Conservation (phyloP, 2,888 invertebrate genomes). For the Leptodirus hochenwartii region DNA sequence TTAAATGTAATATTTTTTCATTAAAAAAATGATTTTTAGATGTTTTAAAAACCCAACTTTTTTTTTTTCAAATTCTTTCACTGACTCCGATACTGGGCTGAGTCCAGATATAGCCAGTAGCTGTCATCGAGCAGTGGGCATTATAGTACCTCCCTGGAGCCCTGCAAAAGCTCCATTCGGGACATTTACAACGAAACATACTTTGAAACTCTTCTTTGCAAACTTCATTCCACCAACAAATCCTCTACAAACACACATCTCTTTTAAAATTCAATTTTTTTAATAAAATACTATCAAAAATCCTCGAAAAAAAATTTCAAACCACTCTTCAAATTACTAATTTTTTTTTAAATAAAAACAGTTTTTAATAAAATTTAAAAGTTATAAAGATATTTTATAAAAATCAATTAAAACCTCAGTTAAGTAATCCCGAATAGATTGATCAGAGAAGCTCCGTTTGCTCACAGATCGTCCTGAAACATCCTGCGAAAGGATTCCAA, state of each 20-base stretch:
- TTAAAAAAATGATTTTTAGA: too few species aligned
- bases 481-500: too few species aligned
- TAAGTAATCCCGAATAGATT: slow-evolving; percentile 62
- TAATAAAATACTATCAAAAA: slow-evolving; percentile 3
- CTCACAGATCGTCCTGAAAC: too few species aligned
- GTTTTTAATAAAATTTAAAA: too few species aligned
- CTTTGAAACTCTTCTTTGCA: slow-evolving; percentile 85
- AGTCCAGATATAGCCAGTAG: slow-evolving; percentile 80
- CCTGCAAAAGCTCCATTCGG: slow-evolving; percentile 74
- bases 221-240: slow-evolving; percentile 87
- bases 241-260: slow-evolving; percentile 40
- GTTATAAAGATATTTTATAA: background rate
- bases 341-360: too few species aligned
- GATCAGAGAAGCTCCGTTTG: slow-evolving; percentile 61
- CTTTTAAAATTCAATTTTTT: slow-evolving; percentile 5
- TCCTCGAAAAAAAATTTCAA: slow-evolving; percentile 2
- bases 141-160: slow-evolving; percentile 80
- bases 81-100: slow-evolving; percentile 40
- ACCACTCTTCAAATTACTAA: too few species aligned
- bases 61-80: too few species aligned
- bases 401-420: slow-evolving; percentile 46
- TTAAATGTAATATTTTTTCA: too few species aligned
- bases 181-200: slow-evolving; percentile 73
- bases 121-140: slow-evolving; percentile 78
- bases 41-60: too few species aligned